A percentile compares a stretch with the other conserved stretches of the same genome.
Evolutionary conservation across 2,797 vertebrate genomes (phyloP).

Genomic region (Miichthys miiuy): DNA sequence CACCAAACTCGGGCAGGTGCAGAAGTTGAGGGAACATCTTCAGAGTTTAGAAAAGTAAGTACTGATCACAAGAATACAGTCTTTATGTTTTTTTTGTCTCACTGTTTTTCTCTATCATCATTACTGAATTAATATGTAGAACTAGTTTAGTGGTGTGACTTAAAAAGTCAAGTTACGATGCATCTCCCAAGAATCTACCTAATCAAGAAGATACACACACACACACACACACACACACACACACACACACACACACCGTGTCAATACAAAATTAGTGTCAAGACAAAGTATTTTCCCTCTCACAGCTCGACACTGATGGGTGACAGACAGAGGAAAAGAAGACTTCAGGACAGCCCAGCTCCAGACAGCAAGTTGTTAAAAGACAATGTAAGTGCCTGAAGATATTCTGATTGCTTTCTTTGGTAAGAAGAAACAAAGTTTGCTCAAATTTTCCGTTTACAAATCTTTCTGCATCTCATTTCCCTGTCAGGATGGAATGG

Average conservation of each 20-base stretch:
- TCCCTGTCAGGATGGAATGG: conserved; percentile 86
- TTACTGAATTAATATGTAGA: neutral
- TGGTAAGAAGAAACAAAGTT: conserved; percentile 10
- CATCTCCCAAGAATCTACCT: neutral
- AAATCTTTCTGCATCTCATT: neutral
- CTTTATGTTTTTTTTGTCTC: neutral
- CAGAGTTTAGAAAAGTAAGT: conserved; percentile 99
- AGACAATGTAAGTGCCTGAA: conserved; percentile 90
- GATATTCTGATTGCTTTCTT: conserved; percentile 1
- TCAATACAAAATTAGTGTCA: neutral
- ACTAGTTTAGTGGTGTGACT: neutral
- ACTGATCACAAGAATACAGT: neutral
- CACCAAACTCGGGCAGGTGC: conserved; percentile 95
- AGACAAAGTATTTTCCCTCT: conserved; percentile 34
- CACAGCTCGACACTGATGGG: conserved; percentile 89
- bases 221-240: too few species aligned
- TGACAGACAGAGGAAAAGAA: conserved; percentile 96
- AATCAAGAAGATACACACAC: neutral
- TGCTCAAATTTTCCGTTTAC: too few species aligned
- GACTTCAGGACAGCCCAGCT: conserved; percentile 90
- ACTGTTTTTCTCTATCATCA: neutral
- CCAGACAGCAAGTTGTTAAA: conserved; percentile 92
- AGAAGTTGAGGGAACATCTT: conserved; percentile 96
- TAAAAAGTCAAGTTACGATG: neutral
- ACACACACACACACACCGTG: too few species aligned